A percentile compares a stretch with the other conserved stretches of the same genome.
Evolutionary conservation across 2,888 invertebrate genomes (phyloP).

Genomic region (Perdita meconis): DNA sequence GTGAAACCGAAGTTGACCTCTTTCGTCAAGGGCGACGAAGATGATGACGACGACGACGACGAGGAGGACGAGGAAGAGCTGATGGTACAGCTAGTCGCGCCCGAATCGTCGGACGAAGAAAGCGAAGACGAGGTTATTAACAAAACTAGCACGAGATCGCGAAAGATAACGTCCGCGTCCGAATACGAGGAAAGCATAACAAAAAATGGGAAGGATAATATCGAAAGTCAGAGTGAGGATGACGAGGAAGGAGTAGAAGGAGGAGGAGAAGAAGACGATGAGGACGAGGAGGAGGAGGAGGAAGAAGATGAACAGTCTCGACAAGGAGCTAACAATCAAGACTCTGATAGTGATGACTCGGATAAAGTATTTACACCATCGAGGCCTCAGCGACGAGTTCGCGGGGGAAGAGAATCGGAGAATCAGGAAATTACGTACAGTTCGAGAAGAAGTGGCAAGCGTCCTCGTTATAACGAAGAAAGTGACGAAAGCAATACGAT

Average conservation of each 20-base stretch:
- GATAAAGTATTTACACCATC: constrained; percentile 58
- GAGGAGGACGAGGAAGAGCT: constrained; percentile 63
- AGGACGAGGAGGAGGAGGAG: constrained; percentile 52
- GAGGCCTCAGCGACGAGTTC: constrained; percentile 69
- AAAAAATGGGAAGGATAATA: constrained; percentile 52
- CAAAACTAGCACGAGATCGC: constrained; percentile 70
- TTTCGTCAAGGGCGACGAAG: constrained; percentile 65
- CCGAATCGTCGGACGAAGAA: constrained; percentile 74
- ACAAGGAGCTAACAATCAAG: constrained; percentile 55
- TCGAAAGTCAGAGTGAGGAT: constrained; percentile 61
- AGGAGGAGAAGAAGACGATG: constrained; percentile 51
- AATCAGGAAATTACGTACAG: constrained; percentile 58
- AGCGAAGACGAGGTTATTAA: constrained; percentile 73
- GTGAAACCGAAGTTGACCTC: constrained; percentile 70
- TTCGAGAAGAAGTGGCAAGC: constrained; percentile 77
- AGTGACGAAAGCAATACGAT: constrained; percentile 75
- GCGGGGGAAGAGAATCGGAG: constrained; percentile 60
- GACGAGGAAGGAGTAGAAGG: constrained; percentile 36
- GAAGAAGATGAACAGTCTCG: constrained; percentile 59
- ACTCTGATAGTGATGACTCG: constrained; percentile 72
- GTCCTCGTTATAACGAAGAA: constrained; percentile 81
- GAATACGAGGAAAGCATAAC: constrained; percentile 35
- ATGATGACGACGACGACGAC: constrained; percentile 70
- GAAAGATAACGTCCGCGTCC: constrained; percentile 58
- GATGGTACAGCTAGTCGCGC: constrained; percentile 63